Evolutionary conservation across 2,113 vertebrate species (phyloP).

Genomic region (Eretmochelys imbricata): DNA sequence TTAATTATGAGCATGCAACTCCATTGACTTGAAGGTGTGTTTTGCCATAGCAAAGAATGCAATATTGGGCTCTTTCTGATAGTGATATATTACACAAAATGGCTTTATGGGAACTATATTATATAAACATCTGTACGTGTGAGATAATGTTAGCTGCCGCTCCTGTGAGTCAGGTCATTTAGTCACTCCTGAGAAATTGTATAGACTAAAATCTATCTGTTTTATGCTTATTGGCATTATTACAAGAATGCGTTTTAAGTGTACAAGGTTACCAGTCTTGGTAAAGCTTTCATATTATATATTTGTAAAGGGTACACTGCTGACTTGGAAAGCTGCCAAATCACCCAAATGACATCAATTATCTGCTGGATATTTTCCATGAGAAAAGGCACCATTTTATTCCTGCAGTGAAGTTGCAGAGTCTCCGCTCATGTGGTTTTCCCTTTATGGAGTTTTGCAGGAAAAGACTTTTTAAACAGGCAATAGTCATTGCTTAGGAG

Average conservation of each 20-base stretch:
- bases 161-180: neutral
- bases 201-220: neutral
- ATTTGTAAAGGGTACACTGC: constrained; percentile 49
- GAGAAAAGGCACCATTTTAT: constrained; percentile 60
- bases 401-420: constrained; percentile 43
- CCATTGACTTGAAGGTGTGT: neutral
- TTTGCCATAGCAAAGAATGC: neutral
- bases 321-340: constrained; percentile 67
- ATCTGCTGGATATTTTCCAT: constrained; percentile 72
- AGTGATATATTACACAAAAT: neutral
- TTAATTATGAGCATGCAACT: neutral
- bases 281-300: constrained; percentile 54
- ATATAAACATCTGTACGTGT: neutral
- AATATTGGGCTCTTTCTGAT: neutral
- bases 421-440: constrained; percentile 64
- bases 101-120: neutral
- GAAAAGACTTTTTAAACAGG: constrained; percentile 64
- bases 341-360: constrained; percentile 57
- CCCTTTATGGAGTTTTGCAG: constrained; percentile 68
- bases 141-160: neutral
- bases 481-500: constrained; percentile 62
- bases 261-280: neutral
- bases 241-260: constrained; percentile 38
- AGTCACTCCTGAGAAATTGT: rapidly evolving
- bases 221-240: constrained; percentile 47